Conservation (phyloP, 2,888 invertebrate species). For the Acleris literana region DNA sequence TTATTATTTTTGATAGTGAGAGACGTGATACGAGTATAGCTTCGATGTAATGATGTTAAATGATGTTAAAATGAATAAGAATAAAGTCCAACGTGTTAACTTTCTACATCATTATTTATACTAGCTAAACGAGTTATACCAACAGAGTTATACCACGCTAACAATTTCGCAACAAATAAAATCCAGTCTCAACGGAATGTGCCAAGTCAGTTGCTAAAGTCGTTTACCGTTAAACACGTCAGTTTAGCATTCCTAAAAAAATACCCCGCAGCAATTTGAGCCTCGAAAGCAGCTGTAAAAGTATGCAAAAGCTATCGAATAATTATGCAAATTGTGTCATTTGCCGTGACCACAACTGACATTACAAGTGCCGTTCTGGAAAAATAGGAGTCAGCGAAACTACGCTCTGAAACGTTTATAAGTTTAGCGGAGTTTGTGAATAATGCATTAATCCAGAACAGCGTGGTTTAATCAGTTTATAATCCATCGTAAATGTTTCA, state of each 20-base stretch:
- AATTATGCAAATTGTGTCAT: constrained; percentile 59
- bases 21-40: too few species aligned
- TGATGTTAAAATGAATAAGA: too few species aligned
- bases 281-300: constrained; percentile 54
- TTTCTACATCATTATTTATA: too few species aligned
- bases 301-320: constrained; percentile 61
- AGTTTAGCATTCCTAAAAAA: constrained; percentile 22
- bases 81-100: too few species aligned
- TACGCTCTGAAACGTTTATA: constrained; percentile 15
- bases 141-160: neutral
- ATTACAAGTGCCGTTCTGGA: constrained; percentile 50
- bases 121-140: too few species aligned
- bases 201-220: constrained; percentile 15
- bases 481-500: constrained; percentile 31
- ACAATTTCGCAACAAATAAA: neutral
- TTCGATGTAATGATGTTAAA: too few species aligned
- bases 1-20: too few species aligned
- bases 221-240: constrained; percentile 23
- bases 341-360: constrained; percentile 55
- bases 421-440: constrained; percentile 21
- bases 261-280: constrained; percentile 37
- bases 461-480: constrained; percentile 34
- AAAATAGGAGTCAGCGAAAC: constrained; percentile 26
- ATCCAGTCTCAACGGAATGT: constrained; percentile 1
- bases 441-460: constrained; percentile 18